phyloP scores from a whole-genome alignment of 2,888 invertebrate genomes.

The Tipula vernalis region DNA sequence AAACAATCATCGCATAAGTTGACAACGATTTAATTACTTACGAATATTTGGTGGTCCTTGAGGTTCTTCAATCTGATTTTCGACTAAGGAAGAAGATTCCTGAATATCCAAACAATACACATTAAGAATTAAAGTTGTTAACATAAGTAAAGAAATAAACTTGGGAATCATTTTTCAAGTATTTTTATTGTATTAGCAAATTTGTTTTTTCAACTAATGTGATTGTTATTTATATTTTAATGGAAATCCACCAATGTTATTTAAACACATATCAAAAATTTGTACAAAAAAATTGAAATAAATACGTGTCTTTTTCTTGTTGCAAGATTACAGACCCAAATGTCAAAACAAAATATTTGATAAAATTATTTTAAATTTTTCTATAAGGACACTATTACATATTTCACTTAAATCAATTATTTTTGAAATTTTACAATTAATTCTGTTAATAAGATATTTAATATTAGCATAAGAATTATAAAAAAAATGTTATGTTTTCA shows the following conservation, averaged over 20 bases:
- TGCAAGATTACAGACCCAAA: background rate
- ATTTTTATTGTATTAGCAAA: background rate
- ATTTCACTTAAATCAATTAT: background rate
- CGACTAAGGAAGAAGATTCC: background rate
- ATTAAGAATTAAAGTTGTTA: background rate
- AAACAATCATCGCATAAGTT: background rate
- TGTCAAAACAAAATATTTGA: background rate
- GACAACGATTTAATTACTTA: background rate
- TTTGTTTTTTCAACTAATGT: background rate
- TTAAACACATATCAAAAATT: background rate
- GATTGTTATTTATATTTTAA: background rate
- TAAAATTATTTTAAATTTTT: background rate
- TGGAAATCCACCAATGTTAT: background rate
- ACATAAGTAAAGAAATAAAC: background rate
- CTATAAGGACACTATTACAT: background rate
- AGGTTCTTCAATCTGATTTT: background rate
- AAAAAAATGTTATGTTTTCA: background rate
- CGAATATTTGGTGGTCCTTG: background rate
- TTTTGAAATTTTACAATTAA: background rate
- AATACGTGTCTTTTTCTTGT: background rate
- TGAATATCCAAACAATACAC: background rate
- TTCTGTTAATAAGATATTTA: background rate
- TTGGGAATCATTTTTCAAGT: background rate
- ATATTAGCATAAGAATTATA: background rate
- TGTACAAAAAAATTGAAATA: background rate